Evolutionary conservation across 2,888 invertebrate genomes (phyloP), one percentile per base, ranked within the genome.

Genomic region (Lasioglossum vierecki): DNA sequence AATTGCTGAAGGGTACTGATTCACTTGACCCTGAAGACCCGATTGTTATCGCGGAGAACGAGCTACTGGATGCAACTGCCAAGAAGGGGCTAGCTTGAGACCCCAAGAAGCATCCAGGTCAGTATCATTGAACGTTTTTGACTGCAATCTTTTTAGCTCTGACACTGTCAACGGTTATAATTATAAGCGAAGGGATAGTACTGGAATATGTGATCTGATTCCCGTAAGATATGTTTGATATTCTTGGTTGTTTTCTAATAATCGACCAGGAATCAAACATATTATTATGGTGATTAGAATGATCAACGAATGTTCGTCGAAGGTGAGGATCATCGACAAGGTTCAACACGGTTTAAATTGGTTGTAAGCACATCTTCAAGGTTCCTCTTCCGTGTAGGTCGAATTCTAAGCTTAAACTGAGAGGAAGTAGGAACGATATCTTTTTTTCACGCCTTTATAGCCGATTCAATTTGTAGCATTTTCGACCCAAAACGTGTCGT

Each of bases 261-360:
- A 96, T 97, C 98, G 98, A 98, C 99, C 99, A 97, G 98, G 98
- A 99, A 98, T 99, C 99, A 98, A 98, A 99, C 99, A 99, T 99
- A 99, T 99, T 98, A 98, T 97, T 97, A 98, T 96, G 96, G 98
- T 96, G 96, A 96, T 85, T 71, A 70, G 90, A 18, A 13, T 53
- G 57, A 11, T 86, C 90, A 41, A 79, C 90, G 63, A 15, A 63
- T 13, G 30, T 77, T 70, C n/a, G 11, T n/a, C 41, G 46, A 13
- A 71, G 63, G 84, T 85, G 66, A 85, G 74, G 57, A 49, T n/a
- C 26, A 13, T 35, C 35, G 35, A 44, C 44, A 11, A 11, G 44
- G 44, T 13, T 2, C 3, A 11, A 44, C 44, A 44, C 3, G 35
- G 8, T 35, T 66, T 39, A 22, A 39, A 35, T 63, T 63, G 8